Percentiles rank a stretch among this genome's conserved stretches.
Evolutionary conservation across 2,888 invertebrate species (phyloP).

Genomic region (Patella caerulea): DNA sequence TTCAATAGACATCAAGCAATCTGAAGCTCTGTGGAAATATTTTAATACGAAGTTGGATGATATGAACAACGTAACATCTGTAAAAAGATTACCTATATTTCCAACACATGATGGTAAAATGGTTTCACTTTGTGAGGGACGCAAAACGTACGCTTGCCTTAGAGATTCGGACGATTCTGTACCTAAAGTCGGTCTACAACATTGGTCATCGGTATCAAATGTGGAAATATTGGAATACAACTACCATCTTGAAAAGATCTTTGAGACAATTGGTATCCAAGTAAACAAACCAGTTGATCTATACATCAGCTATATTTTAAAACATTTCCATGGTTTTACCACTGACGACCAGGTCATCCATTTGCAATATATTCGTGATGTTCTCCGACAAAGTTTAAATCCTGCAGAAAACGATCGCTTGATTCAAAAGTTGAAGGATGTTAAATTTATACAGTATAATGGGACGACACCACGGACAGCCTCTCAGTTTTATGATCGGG

Average conservation of each 20-base stretch:
- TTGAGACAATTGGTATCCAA: slow-evolving; percentile 35
- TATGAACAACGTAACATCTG: background rate
- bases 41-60: background rate
- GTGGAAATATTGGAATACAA: slow-evolving; percentile 20
- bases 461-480: slow-evolving; percentile 39
- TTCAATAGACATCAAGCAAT: background rate
- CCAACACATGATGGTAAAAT: background rate
- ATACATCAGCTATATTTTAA: slow-evolving; percentile 34
- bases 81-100: background rate
- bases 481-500: slow-evolving; percentile 46
- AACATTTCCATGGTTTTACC: slow-evolving; percentile 22
- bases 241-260: slow-evolving; percentile 28
- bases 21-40: background rate
- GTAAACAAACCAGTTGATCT: slow-evolving; percentile 17
- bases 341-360: slow-evolving; percentile 16
- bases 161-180: background rate
- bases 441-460: slow-evolving; percentile 38
- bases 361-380: slow-evolving; percentile 25
- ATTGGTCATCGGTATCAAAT: slow-evolving; percentile 16
- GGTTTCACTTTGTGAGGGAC: background rate
- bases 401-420: slow-evolving; percentile 31
- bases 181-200: slow-evolving; percentile 20
- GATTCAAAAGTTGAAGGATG: slow-evolving; percentile 29
- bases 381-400: background rate
- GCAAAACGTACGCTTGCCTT: background rate